Evolutionary conservation across 2,113 vertebrate genomes (phyloP), one percentile per base, ranked within the genome.

Genomic region (Apistogramma diplotaenia): DNA sequence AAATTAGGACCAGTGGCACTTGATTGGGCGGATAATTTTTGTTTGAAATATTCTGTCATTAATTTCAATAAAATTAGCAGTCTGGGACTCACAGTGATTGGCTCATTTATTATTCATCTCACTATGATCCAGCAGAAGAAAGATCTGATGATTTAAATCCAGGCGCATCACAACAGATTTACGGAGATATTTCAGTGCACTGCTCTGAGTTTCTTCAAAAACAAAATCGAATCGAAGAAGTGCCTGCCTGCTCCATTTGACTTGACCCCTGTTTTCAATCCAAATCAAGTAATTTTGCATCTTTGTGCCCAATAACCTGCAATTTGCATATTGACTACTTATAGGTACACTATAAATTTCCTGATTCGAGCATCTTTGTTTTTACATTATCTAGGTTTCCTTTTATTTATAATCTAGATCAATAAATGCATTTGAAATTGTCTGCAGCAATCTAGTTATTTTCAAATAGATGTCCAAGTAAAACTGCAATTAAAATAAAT

Each of bases 31-130:
- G 27, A 70, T 7, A 8, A 70, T 70, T 49, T 70, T 70, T 70
- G 62, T 8, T 16, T 70, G 40, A 70, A 70, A 49, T 25, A 2
- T 70, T 46, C 8, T 55, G 76, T 79, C 59, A 84, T 87, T 89
- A 84, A 84, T 70, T 82, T 53, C 60, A 76, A 90, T 84, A 85
- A 86, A 86, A 85, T 79, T 73, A 62, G 33, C 31, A 35, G 21
- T 70, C 70, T 85, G 72, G 40, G 83, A 87, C 84, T 76, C 8
- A 61, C 83, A 12, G 40, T 46, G 25, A 70, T 29, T 82, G 75
- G 74, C 62, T 89, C 56, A 80, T 88, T 86, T 74, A 76, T 75
- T 67, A 87, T 91, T 76, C 60, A 80, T 80, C 23, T 71, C 61
- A 62, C 73, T 55, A 11, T 10, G 74, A 82, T 85, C 27, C 58